Base-by-base conservation (phyloP, 2,797 vertebrate genomes). In the Gambusia yucatana region DNA sequence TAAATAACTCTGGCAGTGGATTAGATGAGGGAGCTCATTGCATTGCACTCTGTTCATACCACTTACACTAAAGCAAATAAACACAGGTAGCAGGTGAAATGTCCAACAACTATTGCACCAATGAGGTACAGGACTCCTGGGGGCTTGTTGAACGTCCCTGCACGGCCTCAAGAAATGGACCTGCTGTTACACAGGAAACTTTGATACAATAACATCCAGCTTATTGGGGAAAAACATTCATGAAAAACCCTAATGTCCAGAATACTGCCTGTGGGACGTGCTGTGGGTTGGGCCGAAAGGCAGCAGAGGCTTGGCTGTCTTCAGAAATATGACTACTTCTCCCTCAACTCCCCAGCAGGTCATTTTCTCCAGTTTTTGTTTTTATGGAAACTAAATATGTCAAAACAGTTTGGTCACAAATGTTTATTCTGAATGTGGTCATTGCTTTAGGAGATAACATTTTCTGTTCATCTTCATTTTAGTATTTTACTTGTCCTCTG, bases 1-100 rank as follows among this genome's bases (percentile, higher is more conserved):
- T 85, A 90, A 93, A 91, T 92, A 94, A 90, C 88, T 86, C 73
- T 83, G 76, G 81, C 73, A 75, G 86, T 79, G 85, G 84, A 89
- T 91, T 85, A 86, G 85, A 87, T 44, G 80, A 80, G 85, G 82
- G 87, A 84, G 75, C 79, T 88, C 86, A 84, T 87, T 85, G 86
- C 85, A 82, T 87, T 84, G 86, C 77, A 74, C 75, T 30, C 79
- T 87, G 81, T 11, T 89, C 77, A 20, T 78, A 77, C 73, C 85
- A 81, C 87, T 92, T 89, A 89, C 55, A 78, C 74, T 73, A 75
- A 84, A 75, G 84, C 76, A 88, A 82, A 88, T 82, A 87, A 89
- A 92, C 81, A 84, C 75, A 80, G 84, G 77, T 77, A 84, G 78
- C 74, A 75, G 86, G 82, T 76, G 87, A 91, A 76, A 84, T 75